Evolutionary conservation across 2,797 vertebrate genomes (phyloP).

Genomic region (Tokudaia tokunoshimensis): DNA sequence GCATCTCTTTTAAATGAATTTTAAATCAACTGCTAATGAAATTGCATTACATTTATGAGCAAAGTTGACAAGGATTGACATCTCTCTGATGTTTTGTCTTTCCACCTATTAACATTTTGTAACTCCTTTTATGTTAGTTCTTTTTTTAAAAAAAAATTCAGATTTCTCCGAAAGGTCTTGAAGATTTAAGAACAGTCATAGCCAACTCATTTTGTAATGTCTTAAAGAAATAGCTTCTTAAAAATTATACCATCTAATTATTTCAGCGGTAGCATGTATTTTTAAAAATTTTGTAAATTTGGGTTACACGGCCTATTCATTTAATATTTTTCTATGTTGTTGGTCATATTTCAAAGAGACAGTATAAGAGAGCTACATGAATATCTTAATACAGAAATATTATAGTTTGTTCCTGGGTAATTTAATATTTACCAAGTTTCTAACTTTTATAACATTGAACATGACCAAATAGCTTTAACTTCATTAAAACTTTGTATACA

Average conservation of each 20-base stretch:
- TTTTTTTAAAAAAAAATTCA: constrained; percentile 12
- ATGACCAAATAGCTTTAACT: neutral
- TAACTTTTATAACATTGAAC: neutral
- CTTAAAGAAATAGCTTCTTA: constrained; percentile 3
- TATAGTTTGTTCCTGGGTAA: constrained; percentile 5
- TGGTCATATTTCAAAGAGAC: neutral
- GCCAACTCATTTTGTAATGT: constrained; percentile 10
- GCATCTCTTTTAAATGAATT: constrained; percentile 60
- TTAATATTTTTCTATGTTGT: neutral
- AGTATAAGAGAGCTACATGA: neutral
- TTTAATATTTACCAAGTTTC: constrained; percentile 18
- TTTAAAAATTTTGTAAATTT: neutral
- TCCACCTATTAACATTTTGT: constrained; percentile 35
- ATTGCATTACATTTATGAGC: constrained; percentile 49
- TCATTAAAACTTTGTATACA: neutral
- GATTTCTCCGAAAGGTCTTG: constrained; percentile 35
- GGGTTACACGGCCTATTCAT: neutral
- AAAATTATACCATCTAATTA: constrained; percentile 37
- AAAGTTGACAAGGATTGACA: constrained; percentile 39
- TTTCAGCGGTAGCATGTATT: constrained; percentile 24
- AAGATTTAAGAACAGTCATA: constrained; percentile 36
- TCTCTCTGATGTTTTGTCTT: constrained; percentile 55
- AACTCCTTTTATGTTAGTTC: constrained; percentile 50
- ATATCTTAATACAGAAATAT: neutral
- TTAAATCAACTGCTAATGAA: constrained; percentile 62